Evolutionary conservation across 2,113 vertebrate species (phyloP), one percentile per base, ranked within the genome.

Genomic region (Ceyx melanurus): DNA sequence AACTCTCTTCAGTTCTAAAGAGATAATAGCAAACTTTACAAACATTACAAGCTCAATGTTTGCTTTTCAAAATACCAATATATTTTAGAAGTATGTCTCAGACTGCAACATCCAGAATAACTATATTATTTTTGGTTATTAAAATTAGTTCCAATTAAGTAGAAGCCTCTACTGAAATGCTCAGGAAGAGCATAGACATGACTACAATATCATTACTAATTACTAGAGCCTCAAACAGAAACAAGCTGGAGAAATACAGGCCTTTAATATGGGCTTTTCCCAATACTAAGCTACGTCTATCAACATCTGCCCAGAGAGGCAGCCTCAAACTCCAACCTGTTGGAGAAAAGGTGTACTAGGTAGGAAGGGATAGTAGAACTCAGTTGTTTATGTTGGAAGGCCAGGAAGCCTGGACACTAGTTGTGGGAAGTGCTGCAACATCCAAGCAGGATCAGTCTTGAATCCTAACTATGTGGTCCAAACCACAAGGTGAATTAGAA

Each of bases 221-320:
- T 35, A n/a, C 16, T 45, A 7, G 4, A 43, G 31, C 50, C 54
- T 86, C 20, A 60, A 50, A 16, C 1, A 45, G 50, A 57, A 72
- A 9, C 6, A 56, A 22, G 35, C 22, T 45, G 26, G 42, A 56
- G 60, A 43, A 21, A 40, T 10, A 15, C 0, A 5, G 18, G n/a
- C 15, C 28, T 25, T 23, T 72, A 13, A 4, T 29, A 66, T 0
- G 1, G 13, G 17, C 17, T 82, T 76, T 68, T 90, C 25, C 21
- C n/a, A 26, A 0, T 31, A 21, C 11, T 53, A 58, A 48, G 74
- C 31, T 11, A 15, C 71, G 40, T 40, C 12, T 8, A 29, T 7
- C 7, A 29, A 8, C 0, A 0, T 10, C 42, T 64, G 79, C 26
- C 31, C 2, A 2, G 14, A 65, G n/a, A n/a, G 9, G 13, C 13